Evolutionary conservation across 2,888 invertebrate species (phyloP), one percentile per base, ranked within the genome.

Genomic region (Lampropteryx suffumata): DNA sequence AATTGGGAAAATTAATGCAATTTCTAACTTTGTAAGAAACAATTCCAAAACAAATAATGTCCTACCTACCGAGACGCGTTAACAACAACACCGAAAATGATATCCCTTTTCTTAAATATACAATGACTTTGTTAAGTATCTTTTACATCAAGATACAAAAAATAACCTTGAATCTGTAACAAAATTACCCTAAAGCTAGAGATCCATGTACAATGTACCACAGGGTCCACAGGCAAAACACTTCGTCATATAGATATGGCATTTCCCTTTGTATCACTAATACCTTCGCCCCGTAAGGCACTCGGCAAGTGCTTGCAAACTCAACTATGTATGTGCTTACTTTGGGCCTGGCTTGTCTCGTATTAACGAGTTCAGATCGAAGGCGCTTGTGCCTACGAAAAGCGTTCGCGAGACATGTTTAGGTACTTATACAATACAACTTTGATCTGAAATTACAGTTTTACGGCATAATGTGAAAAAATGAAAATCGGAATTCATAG

Each of bases 41-140:
- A n/a, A n/a, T n/a, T n/a, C n/a, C n/a, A n/a, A n/a, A n/a, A n/a
- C n/a, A n/a, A n/a, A 21, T 5, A 21, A 21, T 21, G 21, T 3
- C 21, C 21, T n/a, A n/a, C n/a, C n/a, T n/a, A n/a, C n/a, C n/a
- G n/a, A n/a, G 33, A 28, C 12, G 33, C 33, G 17, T 43, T 37
- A 10, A 10, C 29, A 9, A 12, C 32, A 28, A 27, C 10, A 8
- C n/a, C n/a, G n/a, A 14, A 7, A 35, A 24, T 1, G 17, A 49
- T 30, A 8, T 28, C 14, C 11, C 5, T 33, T 33, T 39, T 14
- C 39, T 5, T 26, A 45, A 30, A 29, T 13, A 37, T 41, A 24
- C 30, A 41, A 30, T 12, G 21, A 30, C 21, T 17, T 6, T 12
- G 9, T 14, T 3, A 8, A 24, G 13, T 14, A 4, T 2, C 10